Evolutionary conservation across 2,113 vertebrate species (phyloP), one percentile per base, ranked within the genome.

Genomic region (Galemys pyrenaicus): DNA sequence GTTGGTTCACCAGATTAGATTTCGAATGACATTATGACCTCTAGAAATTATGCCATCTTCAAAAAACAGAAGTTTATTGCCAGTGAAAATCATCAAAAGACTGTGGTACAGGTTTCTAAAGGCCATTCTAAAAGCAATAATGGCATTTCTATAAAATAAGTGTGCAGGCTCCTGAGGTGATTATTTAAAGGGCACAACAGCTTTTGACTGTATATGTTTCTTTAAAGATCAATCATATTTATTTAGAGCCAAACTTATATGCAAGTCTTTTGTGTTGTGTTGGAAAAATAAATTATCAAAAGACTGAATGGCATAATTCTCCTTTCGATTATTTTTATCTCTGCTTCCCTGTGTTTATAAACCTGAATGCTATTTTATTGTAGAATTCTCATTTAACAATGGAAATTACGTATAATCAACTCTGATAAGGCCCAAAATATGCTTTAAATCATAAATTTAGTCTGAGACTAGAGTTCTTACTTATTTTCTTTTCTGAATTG

Each of bases 281-380:
- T 92, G 28, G 71, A 95, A 94, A 64, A 93, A 79, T 22, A 75
- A 81, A 35, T 95, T 85, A 74, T 62, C 24, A 79, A 77, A n/a
- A 87, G 39, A 78, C 15, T 37, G 65, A 89, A 64, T 83, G 56
- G 9, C 12, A 39, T 71, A 35, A 94, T 89, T 95, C 26, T 81
- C 73, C n/a, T 70, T 77, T 60, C 70, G 62, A 93, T 89, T 65
- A 70, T 89, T 93, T 92, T 89, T 73, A 44, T 82, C 9, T 84
- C 28, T 22, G 13, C 4, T 77, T 94, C 20, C 15, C 30, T 75
- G 20, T 94, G 32, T 44, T 93, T 81, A 44, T 37, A 78, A 86
- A 67, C 11, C 22, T 64, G 46, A 92, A 73, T 81, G 16, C 35
- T 86, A 11, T 80, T 79, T 95, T 84, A 58, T 68, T 65, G 89